Base-by-base conservation (phyloP, 2,113 vertebrate species). In the Nerophis ophidion region DNA sequence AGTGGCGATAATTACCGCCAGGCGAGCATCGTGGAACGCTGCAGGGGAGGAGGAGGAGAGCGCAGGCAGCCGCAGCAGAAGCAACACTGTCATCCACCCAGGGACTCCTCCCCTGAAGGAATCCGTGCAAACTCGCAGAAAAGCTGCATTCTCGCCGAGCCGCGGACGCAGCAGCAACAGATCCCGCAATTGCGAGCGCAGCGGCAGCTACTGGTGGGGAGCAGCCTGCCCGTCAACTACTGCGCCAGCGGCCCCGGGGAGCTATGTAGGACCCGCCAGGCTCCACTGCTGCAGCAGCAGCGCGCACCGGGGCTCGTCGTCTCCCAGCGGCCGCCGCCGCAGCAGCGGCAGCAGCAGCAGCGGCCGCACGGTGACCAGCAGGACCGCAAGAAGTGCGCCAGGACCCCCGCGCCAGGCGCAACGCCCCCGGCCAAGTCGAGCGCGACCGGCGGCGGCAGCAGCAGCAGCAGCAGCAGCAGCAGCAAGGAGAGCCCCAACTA, bases 241-340 rank as follows among this genome's bases (percentile, higher is more conserved):
- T 89, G 88, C 88, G 83, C 88, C 84, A 87, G 83, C 81, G 83
- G 86, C 79, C 86, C 86, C 26, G 81, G 80, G 69, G 84, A 87
- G 84, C 81, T 80, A 81, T 86, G 85, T 83, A 84, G 83, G 74
- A 82, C 79, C 75, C 84, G 75, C 51, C 87, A 71, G 73, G 82
- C 80, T 72, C 76, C 81, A 69, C 80, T 75, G 82, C 85, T 85
- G 81, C 85, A 82, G 48, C 83, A 80, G 68, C 78, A 76, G 63
- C 71, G 26, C 26, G 26, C 26, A 26, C 26, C 26, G 26, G 26
- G 26, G 26, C 26, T 26, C 26, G 26, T 26, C 26, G 26, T 26
- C 26, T 26, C 26, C 26, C 26, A 76, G 63, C 86, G 77, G 70
- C 73, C 65, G 64, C 78, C n/a, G n/a, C n/a, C n/a, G n/a, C n/a